phyloP scores from a whole-genome alignment of 2,888 invertebrate genomes.

The Hoplodrina ambigua region DNA sequence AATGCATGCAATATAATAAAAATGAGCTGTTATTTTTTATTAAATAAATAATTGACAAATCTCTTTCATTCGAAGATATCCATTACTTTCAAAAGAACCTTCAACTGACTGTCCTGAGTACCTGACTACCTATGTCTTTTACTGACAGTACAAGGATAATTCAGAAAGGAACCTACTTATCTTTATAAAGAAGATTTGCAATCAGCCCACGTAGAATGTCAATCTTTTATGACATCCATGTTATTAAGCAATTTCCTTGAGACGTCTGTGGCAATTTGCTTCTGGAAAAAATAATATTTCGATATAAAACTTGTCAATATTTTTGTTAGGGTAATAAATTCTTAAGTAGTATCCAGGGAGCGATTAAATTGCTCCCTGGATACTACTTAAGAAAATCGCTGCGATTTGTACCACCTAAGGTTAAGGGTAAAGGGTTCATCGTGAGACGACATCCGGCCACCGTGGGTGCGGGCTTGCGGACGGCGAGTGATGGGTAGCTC shows the following conservation, averaged over 20 bases:
- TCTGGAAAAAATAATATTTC: background rate
- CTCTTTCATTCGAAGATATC: too few species aligned
- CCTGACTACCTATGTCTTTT: too few species aligned
- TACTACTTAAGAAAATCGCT: too few species aligned
- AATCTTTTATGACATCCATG: slow-evolving; percentile 3
- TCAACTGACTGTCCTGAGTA: too few species aligned
- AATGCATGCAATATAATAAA: too few species aligned
- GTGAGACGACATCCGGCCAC: too few species aligned
- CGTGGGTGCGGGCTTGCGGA: too few species aligned
- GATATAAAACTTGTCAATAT: slow-evolving; percentile 19
- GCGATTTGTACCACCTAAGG: background rate
- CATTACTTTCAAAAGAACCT: too few species aligned
- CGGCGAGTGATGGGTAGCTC: too few species aligned
- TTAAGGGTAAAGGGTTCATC: background rate
- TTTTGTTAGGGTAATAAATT: slow-evolving; percentile 1
- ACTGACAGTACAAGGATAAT: background rate
- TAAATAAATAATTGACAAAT: too few species aligned
- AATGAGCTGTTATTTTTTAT: too few species aligned
- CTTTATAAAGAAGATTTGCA: slow-evolving; percentile 3
- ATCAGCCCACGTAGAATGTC: slow-evolving; percentile 18
- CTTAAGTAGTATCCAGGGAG: background rate
- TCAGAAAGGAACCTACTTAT: background rate
- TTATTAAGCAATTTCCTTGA: slow-evolving; percentile 33
- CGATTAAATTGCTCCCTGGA: too few species aligned
- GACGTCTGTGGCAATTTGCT: slow-evolving; percentile 15